phyloP scores from a whole-genome alignment of 1,140 invertebrate species.

The Oppia nitens region DNA sequence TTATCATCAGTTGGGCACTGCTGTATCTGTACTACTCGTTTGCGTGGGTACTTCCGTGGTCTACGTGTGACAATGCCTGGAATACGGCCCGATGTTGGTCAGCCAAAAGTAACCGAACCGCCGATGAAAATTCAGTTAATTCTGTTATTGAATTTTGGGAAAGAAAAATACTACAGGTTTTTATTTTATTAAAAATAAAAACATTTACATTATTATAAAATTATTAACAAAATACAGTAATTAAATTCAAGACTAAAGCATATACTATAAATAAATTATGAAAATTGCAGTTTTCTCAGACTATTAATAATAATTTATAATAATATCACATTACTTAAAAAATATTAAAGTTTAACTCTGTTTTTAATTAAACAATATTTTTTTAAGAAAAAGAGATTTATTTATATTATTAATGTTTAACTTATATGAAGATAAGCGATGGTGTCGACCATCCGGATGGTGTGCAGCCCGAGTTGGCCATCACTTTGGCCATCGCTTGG shows the following conservation, averaged over 20 bases:
- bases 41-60: conserved; percentile 20
- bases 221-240: too few relatives aligned
- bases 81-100: conserved; percentile 17
- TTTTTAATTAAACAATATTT: too few relatives aligned
- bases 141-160: conserved; percentile 19
- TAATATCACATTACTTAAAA: too few relatives aligned
- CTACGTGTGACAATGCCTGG: conserved; percentile 22
- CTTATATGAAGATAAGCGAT: conserved; percentile 30
- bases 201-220: neutral
- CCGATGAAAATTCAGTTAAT: neutral
- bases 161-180: conserved; percentile 26
- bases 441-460: conserved; percentile 34
- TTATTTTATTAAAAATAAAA: neutral
- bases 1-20: conserved; percentile 38
- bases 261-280: too few relatives aligned
- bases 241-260: too few relatives aligned
- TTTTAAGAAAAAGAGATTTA: too few relatives aligned
- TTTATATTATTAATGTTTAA: too few relatives aligned
- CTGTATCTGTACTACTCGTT: conserved; percentile 34
- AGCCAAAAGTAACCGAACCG: neutral
- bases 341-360: too few relatives aligned
- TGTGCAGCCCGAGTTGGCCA: conserved; percentile 38
- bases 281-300: too few relatives aligned
- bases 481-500: conserved; percentile 40
- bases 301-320: too few relatives aligned